phyloP scores from a whole-genome alignment of 1,140 invertebrate species.

The Formica selysi region DNA sequence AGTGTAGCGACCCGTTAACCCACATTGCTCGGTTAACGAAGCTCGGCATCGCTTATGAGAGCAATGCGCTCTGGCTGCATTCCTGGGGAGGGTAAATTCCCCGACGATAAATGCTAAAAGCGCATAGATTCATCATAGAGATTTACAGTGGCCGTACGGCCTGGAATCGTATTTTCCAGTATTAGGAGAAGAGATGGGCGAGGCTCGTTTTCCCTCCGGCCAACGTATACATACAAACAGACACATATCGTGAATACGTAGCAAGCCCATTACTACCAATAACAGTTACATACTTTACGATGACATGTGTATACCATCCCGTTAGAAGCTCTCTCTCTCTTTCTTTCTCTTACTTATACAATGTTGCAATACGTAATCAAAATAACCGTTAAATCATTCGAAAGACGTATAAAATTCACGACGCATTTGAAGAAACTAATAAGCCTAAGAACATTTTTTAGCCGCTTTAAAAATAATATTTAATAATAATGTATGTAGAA shows the following conservation, averaged over 20 bases:
- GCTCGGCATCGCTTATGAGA: conserved; percentile 31
- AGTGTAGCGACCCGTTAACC: conserved; percentile 39
- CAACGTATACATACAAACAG: not conserved
- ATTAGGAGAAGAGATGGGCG: conserved; percentile 52
- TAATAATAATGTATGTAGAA: not conserved
- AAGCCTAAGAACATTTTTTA: not conserved
- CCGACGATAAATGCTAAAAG: conserved; percentile 64
- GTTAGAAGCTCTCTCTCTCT: conserved; percentile 6
- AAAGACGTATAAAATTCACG: conserved; percentile 27
- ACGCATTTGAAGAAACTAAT: not conserved
- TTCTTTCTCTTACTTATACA: too few relatives aligned
- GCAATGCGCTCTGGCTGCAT: conserved; percentile 65
- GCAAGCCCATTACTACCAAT: conserved; percentile 43
- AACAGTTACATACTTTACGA: conserved; percentile 59
- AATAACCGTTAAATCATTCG: conserved; percentile 1
- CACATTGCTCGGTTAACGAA: conserved; percentile 48
- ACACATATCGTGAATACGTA: conserved; percentile 27
- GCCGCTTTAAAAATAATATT: not conserved
- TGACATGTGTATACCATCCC: conserved; percentile 38
- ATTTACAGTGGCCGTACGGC: conserved; percentile 59
- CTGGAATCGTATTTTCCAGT: conserved; percentile 62
- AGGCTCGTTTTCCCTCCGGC: conserved; percentile 34
- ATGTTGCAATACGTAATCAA: conserved; percentile 16
- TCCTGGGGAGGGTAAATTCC: conserved; percentile 63
- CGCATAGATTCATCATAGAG: conserved; percentile 56